These are phyloP conservation scores for Corythoichthys haematopterus DNA, from an alignment of 2,113 vertebrate genomes.

Conservation along the genomic window DNA sequence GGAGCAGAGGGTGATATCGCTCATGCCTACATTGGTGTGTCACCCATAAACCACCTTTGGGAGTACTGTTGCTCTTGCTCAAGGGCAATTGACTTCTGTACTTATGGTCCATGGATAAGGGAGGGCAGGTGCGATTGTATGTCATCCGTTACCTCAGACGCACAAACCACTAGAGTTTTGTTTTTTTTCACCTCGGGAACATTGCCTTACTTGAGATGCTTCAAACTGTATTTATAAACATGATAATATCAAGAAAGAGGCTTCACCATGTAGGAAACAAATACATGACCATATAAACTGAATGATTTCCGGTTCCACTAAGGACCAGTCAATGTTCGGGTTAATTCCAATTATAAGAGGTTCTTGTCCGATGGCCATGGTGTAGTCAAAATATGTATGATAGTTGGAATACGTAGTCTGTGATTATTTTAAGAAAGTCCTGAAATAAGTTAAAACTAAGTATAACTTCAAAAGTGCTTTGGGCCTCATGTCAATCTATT, in stretches of 20 bases:
- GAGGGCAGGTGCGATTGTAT: neutral
- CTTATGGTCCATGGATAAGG: constrained; percentile 32
- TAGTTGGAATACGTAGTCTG: too few species aligned
- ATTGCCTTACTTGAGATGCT: neutral
- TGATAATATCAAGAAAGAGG: too few species aligned
- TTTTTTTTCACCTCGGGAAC: neutral
- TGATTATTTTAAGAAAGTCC: too few species aligned
- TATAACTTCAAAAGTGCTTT: too few species aligned
- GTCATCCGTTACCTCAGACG: constrained; percentile 53
- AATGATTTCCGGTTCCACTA: neutral
- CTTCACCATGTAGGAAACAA: too few species aligned
- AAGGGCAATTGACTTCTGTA: constrained; percentile 57
- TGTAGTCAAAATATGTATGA: too few species aligned
- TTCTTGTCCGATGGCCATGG: too few species aligned
- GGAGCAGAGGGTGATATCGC: constrained; percentile 51
- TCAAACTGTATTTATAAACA: neutral
- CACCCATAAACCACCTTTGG: constrained; percentile 69
- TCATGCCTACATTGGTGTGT: constrained; percentile 48
- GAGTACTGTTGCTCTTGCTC: constrained; percentile 36
- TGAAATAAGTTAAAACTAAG: too few species aligned
- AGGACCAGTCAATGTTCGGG: too few species aligned
- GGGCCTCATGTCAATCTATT: too few species aligned
- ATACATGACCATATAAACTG: neutral
- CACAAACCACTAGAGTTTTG: neutral
- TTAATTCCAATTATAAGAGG: too few species aligned